Conservation (phyloP, 35 echinoderm and acorn worm species). For the Anneissia japonica region DNA sequence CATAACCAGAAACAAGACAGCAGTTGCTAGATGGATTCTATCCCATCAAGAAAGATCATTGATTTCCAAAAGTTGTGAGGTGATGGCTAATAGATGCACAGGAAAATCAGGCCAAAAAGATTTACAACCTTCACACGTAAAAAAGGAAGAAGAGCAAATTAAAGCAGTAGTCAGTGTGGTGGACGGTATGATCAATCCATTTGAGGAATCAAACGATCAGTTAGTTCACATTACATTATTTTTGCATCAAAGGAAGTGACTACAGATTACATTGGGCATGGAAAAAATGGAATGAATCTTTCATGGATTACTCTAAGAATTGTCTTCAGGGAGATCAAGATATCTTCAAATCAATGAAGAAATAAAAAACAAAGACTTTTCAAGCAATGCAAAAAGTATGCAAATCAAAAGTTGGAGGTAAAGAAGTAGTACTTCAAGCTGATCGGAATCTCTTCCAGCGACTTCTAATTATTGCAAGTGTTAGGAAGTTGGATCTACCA, state of each 20-base stretch:
- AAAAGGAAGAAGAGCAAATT: conserved; percentile 27
- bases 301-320: conserved; percentile 7
- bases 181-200: conserved; percentile 24
- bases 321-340: conserved; percentile 28
- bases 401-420: neutral
- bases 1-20: conserved; percentile 39
- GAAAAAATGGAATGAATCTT: conserved; percentile 25
- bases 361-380: conserved; percentile 46
- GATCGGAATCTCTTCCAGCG: conserved; percentile 5
- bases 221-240: conserved; percentile 50
- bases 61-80: conserved; percentile 53
- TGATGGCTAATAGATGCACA: conserved; percentile 41
- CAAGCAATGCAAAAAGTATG: neutral
- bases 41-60: conserved; percentile 45
- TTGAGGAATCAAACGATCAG: conserved; percentile 9
- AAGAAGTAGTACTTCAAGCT: neutral
- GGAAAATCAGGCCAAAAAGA: neutral
- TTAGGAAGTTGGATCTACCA: neutral
- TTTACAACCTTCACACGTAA: conserved; percentile 26
- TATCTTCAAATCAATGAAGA: conserved; percentile 28
- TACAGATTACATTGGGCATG: conserved; percentile 24
- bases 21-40: conserved; percentile 51
- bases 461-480: conserved; percentile 4
- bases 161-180: conserved; percentile 18
- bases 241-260: conserved; percentile 34